A percentile compares a stretch with the other conserved stretches of the same genome.
Evolutionary conservation across 1,140 invertebrate species (phyloP).

Genomic region (Euura lappo): DNA sequence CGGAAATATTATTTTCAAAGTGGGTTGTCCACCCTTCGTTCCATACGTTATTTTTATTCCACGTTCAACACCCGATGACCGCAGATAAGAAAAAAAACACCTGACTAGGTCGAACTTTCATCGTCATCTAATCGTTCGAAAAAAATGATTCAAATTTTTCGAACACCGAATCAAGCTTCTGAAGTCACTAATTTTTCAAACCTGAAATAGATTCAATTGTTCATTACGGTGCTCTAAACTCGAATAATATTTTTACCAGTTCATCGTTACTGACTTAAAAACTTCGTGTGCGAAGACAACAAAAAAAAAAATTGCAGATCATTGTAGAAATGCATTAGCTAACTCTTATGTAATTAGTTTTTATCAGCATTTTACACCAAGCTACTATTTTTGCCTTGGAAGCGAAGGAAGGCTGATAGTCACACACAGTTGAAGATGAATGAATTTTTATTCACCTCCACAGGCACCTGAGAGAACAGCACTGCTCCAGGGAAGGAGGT

Average conservation of each 20-base stretch:
- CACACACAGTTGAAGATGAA: neutral
- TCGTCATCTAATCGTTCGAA: too few species aligned
- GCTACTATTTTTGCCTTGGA: neutral
- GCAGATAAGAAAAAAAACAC: too few species aligned
- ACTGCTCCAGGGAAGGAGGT: slow-evolving; percentile 87
- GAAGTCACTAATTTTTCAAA: too few species aligned
- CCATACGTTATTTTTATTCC: neutral
- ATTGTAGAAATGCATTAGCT: neutral
- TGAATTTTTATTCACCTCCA: slow-evolving; percentile 26
- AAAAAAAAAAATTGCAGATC: neutral
- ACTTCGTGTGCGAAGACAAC: neutral
- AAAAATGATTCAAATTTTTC: too few species aligned
- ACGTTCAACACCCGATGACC: too few species aligned
- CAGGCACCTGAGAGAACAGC: slow-evolving; percentile 81
- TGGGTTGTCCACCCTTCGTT: neutral
- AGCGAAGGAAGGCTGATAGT: neutral
- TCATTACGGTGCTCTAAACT: too few species aligned
- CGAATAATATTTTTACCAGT: too few species aligned
- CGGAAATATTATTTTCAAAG: neutral
- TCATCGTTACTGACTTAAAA: neutral
- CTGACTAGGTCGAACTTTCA: too few species aligned
- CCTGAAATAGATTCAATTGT: too few species aligned
- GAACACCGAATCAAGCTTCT: too few species aligned
- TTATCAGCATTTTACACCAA: neutral
- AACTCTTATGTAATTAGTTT: neutral